Evolutionary conservation across 2,888 invertebrate genomes (phyloP), one percentile per base, ranked within the genome.

Genomic region (Thyatira batis): DNA sequence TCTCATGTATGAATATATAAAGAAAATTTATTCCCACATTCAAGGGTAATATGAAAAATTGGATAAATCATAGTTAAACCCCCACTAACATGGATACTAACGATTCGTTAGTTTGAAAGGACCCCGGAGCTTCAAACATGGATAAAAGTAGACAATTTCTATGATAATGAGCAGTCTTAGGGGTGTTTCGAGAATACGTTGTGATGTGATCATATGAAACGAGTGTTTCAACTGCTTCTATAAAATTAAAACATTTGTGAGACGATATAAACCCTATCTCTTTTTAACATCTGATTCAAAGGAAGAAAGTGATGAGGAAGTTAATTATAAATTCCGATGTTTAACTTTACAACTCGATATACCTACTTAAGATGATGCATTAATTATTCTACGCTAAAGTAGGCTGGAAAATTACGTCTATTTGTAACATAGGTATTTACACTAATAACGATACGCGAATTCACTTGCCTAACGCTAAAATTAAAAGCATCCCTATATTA

Each of bases 331-430:
- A 78, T 58, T 73, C 70, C 62, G 67, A 67, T 71, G 67, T 77
- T 73, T 71, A 72, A 77, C 66, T 85, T 82, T 78, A 87, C 75
- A 70, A 59, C 75, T 66, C 60, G 65, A 61, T 69, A 61, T 64
- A n/a, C n/a, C n/a, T n/a, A n/a, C n/a, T n/a, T n/a, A 69, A 62
- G 73, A 71, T 67, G 62, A 55, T 67, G 69, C 69, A 76, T 60
- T 71, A 4, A 6, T 23, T 23, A 6, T 23, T 4, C 3, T 23
- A 4, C 81, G 74, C 85, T 83, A 86, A 83, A 72, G 63, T 80
- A 75, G 82, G 81, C 74, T 74, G 73, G 70, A 71, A 74, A 79
- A 81, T 80, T 69, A 79, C 78, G 71, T 77, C 65, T 68, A 74
- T 75, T 69, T 67, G 66, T 64, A 67, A 60, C 57, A 64, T 61